Evolutionary conservation across 1,140 invertebrate species (phyloP).

Genomic region (Bombyx mandarina): DNA sequence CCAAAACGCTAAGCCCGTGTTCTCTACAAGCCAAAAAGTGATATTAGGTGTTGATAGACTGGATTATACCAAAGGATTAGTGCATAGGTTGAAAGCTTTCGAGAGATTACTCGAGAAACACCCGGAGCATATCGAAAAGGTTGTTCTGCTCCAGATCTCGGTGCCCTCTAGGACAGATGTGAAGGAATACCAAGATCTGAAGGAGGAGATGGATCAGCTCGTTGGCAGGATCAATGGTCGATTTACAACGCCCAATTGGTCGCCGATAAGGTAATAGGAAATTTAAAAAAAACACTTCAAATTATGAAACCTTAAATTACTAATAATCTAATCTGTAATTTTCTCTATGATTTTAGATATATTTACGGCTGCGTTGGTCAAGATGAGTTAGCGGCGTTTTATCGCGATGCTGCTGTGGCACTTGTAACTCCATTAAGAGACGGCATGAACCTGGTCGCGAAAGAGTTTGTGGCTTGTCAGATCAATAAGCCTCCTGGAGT

Average conservation of each 20-base stretch:
- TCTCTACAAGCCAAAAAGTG: constrained; percentile 82
- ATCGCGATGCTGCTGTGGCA: constrained; percentile 87
- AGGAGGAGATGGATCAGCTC: constrained; percentile 91
- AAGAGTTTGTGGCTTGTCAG: constrained; percentile 94
- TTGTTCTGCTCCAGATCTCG: constrained; percentile 87
- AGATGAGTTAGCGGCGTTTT: constrained; percentile 87
- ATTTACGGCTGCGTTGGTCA: constrained; percentile 92
- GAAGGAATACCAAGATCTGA: constrained; percentile 91
- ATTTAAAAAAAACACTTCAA: too few relatives aligned
- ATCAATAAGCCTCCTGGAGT: constrained; percentile 90
- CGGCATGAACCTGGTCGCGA: constrained; percentile 95
- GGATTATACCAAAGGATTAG: constrained; percentile 93
- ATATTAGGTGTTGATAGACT: constrained; percentile 89
- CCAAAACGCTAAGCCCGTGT: constrained; percentile 81
- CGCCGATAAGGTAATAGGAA: constrained; percentile 79
- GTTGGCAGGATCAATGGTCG: constrained; percentile 90
- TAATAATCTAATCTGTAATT: background rate
- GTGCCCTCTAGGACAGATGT: constrained; percentile 92
- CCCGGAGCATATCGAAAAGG: constrained; percentile 88
- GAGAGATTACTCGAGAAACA: constrained; percentile 87
- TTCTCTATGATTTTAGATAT: constrained; percentile 67
- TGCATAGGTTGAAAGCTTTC: constrained; percentile 87
- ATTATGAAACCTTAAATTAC: too few relatives aligned
- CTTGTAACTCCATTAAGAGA: constrained; percentile 89
- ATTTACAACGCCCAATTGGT: constrained; percentile 92